phyloP scores from a whole-genome alignment of 2,113 vertebrate genomes.

The Lasiurus cinereus region DNA sequence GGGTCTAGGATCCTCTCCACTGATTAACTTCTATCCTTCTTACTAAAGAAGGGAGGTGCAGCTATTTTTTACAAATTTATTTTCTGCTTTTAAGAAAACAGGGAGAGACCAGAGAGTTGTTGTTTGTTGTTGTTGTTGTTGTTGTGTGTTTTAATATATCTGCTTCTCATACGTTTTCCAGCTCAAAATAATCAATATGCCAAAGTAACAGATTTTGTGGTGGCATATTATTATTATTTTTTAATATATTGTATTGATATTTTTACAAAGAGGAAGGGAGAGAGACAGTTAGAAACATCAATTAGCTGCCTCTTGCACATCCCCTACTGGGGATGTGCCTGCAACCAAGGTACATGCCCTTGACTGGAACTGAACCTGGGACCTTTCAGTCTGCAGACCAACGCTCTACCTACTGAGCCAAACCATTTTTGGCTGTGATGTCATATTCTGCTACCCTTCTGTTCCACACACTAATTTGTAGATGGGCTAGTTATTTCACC shows the following conservation, averaged over 20 bases:
- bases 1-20: not conserved
- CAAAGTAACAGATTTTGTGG: not conserved
- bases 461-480: not conserved
- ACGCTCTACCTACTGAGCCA: too few relatives aligned
- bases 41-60: not conserved
- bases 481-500: not conserved
- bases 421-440: not conserved
- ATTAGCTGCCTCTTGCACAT: too few relatives aligned
- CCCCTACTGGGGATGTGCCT: too few relatives aligned
- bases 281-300: too few relatives aligned
- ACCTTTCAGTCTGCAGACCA: too few relatives aligned
- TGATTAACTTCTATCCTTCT: not conserved
- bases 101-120: not conserved
- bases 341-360: too few relatives aligned
- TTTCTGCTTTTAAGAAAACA: not conserved
- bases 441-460: not conserved
- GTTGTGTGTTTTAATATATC: not conserved
- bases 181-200: conserved; percentile 9
- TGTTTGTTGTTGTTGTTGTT: too few relatives aligned
- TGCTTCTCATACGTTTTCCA: not conserved
- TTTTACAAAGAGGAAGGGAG: too few relatives aligned
- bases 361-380: too few relatives aligned
- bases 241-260: too few relatives aligned
- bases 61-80: not conserved
- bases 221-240: not conserved